These are phyloP conservation scores for Drosophila infuscata DNA, from an alignment of 2,888 invertebrate genomes.

Conservation along the genomic window DNA sequence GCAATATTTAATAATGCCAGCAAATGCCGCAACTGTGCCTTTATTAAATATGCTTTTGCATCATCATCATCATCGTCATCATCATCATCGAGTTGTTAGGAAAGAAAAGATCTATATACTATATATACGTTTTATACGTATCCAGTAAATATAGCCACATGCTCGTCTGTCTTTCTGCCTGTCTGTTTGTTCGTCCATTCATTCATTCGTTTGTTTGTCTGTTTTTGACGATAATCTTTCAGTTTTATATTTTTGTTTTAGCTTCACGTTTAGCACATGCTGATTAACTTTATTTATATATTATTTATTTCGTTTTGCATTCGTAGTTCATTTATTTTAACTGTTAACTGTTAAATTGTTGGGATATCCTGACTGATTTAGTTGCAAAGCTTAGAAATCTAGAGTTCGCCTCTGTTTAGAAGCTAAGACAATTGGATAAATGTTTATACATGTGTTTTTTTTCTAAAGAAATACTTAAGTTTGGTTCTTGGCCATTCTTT, in stretches of 20 bases:
- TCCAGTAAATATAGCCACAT: not conserved
- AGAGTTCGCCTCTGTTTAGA: not conserved
- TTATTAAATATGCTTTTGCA: not conserved
- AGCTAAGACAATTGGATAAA: not conserved
- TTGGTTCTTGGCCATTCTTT: not conserved
- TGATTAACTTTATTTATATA: not conserved
- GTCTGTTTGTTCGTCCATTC: not conserved
- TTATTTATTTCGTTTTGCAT: not conserved
- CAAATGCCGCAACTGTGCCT: not conserved
- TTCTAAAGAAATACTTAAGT: not conserved
- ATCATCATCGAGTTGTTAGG: not conserved
- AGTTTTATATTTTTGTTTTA: not conserved
- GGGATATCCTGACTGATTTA: not conserved
- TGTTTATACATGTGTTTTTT: not conserved
- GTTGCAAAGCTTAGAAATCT: not conserved
- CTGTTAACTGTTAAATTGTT: not conserved
- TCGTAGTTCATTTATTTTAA: not conserved
- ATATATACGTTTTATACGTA: not conserved
- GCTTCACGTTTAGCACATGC: not conserved
- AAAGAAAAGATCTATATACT: not conserved
- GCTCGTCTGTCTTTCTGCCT: not conserved
- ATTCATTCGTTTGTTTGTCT: not conserved
- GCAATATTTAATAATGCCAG: slow-evolving; percentile 1
- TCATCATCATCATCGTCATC: not conserved
- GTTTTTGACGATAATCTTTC: not conserved